Base-by-base conservation (phyloP, 1,140 invertebrate genomes). In the Oscheius sp. region DNA sequence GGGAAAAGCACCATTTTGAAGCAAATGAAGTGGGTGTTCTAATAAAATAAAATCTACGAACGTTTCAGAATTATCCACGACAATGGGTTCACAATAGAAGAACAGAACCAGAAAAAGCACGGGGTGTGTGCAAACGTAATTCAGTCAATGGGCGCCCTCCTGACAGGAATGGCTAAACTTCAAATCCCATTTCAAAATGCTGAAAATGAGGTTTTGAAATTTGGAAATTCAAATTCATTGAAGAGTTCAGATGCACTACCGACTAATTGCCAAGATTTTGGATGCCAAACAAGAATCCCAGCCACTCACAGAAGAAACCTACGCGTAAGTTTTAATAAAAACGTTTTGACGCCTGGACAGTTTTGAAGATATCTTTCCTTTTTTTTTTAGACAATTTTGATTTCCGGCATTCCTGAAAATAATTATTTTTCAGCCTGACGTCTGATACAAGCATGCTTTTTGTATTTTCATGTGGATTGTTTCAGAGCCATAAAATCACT, bases 1-100 rank as follows among this genome's bases (percentile, higher is more conserved):
- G 93, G 93, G 79, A 95, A 95, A 87, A 93, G 93, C 79, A 98
- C 95, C 80, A 96, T 97, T 88, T 89, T 98, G 74, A 98, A 98
- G 88, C 95, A 98, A 89, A 98, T 97, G 95, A 90, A 92, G 85
- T 77, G 65, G 61, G 63, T 68, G 29, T 35, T 29, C 13, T 2
- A 13, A 4, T 34, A 0, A n/a, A 31, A 3, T 18, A 3, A 28
- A 32, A 61, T 38, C 49, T 64, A 20, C 1, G 75, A 34, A 31
- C 31, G 1, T 67, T 77, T 13, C 61, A 77, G 64, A 34, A 74
- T 74, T 28, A 74, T 74, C 15, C 71, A 73, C n/a, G 62, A 73
- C 31, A 66, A 65, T 26, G 71, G 64, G 3, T 73, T 73, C 31
- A 26, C 69, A 18, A 28, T 38, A 32, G 69, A 71, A 49, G 69